phyloP scores from a whole-genome alignment of 2,113 vertebrate species.

The Sakesphorus luctuosus region DNA sequence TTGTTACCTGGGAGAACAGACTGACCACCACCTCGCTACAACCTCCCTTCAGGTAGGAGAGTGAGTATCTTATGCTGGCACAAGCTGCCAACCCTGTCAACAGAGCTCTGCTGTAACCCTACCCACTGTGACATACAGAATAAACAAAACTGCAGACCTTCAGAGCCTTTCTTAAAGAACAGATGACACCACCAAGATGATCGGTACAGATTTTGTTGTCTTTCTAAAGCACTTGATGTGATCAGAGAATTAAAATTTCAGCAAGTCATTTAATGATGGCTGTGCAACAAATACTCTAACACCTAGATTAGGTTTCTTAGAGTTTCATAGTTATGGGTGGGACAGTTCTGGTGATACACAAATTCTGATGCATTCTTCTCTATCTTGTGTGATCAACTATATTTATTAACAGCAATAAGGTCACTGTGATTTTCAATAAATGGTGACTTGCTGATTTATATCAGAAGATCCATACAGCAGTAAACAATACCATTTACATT shows the following conservation, averaged over 20 bases:
- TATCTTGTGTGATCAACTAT: slow-evolving; percentile 79
- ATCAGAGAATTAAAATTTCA: slow-evolving; percentile 89
- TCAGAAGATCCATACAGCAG: slow-evolving; percentile 84
- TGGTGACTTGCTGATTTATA: slow-evolving; percentile 87
- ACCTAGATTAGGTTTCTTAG: slow-evolving; percentile 74
- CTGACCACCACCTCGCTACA: neutral
- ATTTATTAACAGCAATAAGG: slow-evolving; percentile 88
- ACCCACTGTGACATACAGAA: slow-evolving; percentile 61
- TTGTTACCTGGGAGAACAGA: neutral
- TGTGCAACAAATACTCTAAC: slow-evolving; percentile 47
- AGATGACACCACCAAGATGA: slow-evolving; percentile 77
- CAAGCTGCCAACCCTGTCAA: slow-evolving; percentile 58
- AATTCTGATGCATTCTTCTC: slow-evolving; percentile 38
- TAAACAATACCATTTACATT: slow-evolving; percentile 92
- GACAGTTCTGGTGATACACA: neutral
- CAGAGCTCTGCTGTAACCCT: slow-evolving; percentile 71
- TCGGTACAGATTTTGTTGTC: slow-evolving; percentile 76
- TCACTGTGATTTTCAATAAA: slow-evolving; percentile 89
- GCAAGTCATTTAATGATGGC: slow-evolving; percentile 75
- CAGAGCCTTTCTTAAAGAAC: slow-evolving; percentile 65
- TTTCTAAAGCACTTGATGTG: slow-evolving; percentile 84
- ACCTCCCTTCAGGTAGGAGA: neutral
- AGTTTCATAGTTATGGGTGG: slow-evolving; percentile 52
- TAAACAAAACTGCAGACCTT: slow-evolving; percentile 40
- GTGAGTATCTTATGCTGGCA: slow-evolving; percentile 65